Evolutionary conservation across 2,888 invertebrate genomes (phyloP).

Genomic region (Ichneumoninae sp.): DNA sequence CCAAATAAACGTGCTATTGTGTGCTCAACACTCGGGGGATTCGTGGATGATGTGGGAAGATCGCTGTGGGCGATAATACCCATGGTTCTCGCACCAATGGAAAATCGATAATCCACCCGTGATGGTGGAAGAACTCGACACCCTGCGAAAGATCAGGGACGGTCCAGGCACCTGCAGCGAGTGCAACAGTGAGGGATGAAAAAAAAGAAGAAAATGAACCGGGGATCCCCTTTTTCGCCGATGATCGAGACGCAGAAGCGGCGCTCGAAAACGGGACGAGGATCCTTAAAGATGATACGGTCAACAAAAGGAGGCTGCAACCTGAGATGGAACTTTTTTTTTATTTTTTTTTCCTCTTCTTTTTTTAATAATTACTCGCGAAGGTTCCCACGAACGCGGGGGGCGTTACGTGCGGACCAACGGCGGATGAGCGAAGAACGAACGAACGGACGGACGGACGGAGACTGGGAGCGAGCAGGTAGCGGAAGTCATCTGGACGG

Average conservation of each 20-base stretch:
- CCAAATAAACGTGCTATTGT: background rate
- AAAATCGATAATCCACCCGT: conserved; percentile 59
- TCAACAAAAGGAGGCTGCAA: conserved; percentile 82
- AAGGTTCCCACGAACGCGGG: conserved; percentile 84
- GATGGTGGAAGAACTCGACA: conserved; percentile 59
- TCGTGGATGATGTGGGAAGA: conserved; percentile 42
- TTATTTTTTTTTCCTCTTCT: conserved; percentile 71
- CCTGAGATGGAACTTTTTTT: conserved; percentile 76
- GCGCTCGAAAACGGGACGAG: conserved; percentile 70
- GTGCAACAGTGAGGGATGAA: conserved; percentile 36
- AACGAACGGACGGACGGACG: conserved; percentile 68
- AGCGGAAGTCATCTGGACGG: conserved; percentile 83
- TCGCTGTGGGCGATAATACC: conserved; percentile 54
- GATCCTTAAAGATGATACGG: conserved; percentile 83
- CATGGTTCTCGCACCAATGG: conserved; percentile 52
- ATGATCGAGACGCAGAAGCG: conserved; percentile 62
- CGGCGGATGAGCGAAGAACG: conserved; percentile 66
- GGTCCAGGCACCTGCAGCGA: conserved; percentile 56
- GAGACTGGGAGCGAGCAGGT: conserved; percentile 81
- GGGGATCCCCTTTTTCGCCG: conserved; percentile 55
- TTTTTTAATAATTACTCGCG: conserved; percentile 83
- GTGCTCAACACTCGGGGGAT: background rate
- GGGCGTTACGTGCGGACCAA: conserved; percentile 81
- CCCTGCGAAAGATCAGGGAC: conserved; percentile 62
- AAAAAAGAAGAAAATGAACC: conserved; percentile 47